A percentile compares a stretch with the other conserved stretches of the same genome.
Conservation (phyloP, 2,888 invertebrate species). For the Frankliniella fusca region DNA sequence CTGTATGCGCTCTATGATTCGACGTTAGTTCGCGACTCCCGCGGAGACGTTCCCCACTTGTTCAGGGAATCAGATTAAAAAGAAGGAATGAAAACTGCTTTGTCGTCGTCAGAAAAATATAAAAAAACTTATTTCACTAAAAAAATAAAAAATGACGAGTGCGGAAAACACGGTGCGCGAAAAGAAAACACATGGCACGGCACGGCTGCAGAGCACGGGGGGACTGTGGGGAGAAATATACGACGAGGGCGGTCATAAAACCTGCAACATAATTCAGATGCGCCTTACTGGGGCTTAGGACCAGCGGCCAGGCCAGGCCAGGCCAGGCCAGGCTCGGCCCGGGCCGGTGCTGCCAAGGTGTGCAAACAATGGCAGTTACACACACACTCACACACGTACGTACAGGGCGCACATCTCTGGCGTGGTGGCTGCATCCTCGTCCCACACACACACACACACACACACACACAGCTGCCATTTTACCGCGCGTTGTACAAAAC, state of each 20-base stretch:
- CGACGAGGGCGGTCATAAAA: neutral
- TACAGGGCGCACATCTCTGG: neutral
- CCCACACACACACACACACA: neutral
- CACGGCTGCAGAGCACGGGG: no score
- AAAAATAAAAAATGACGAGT: neutral
- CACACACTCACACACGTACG: neutral
- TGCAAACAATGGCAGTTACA: conserved; percentile 21
- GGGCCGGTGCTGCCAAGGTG: neutral
- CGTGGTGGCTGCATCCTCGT: neutral
- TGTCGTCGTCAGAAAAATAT: no score
- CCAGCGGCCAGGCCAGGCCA: no score
- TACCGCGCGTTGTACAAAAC: neutral
- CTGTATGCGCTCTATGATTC: no score
- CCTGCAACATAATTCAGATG: conserved; percentile 21
- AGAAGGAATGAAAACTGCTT: neutral
- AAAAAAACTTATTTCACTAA: neutral
- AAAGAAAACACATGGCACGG: neutral
- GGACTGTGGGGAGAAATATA: neutral
- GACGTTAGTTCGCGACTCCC: no score
- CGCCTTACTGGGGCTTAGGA: neutral
- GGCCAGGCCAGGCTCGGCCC: neutral
- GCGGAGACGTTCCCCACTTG: no score
- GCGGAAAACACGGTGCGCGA: neutral
- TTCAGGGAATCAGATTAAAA: no score
- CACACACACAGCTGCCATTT: neutral